Evolutionary conservation across 1,140 invertebrate species (phyloP).

Genomic region (Samia ricini): DNA sequence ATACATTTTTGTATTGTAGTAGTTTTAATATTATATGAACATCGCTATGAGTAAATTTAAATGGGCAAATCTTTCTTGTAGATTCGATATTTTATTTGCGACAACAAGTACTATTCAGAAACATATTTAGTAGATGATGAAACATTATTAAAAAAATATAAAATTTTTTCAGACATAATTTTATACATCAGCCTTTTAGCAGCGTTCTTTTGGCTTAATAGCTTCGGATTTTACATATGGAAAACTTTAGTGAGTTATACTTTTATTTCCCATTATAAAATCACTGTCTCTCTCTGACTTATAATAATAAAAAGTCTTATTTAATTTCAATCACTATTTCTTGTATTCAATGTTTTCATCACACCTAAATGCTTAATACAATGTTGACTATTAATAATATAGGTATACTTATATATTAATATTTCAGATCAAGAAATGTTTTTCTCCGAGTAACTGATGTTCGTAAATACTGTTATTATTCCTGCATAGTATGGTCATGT

Average conservation of each 20-base stretch:
- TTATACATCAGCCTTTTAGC: constrained; percentile 85
- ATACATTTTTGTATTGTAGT: not conserved
- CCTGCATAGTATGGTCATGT: constrained; percentile 86
- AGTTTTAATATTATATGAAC: too few relatives aligned
- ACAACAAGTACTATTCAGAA: not conserved
- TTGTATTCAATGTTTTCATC: too few relatives aligned
- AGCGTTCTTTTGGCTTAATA: constrained; percentile 91
- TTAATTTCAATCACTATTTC: too few relatives aligned
- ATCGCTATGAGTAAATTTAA: too few relatives aligned
- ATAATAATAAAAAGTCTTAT: too few relatives aligned
- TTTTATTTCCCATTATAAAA: too few relatives aligned
- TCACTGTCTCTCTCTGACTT: too few relatives aligned
- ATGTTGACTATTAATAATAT: too few relatives aligned
- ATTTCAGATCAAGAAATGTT: constrained; percentile 86
- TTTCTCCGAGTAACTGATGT: constrained; percentile 90
- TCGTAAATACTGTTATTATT: constrained; percentile 91
- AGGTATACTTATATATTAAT: not conserved
- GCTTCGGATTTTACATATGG: constrained; percentile 91
- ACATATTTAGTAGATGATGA: not conserved
- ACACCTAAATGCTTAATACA: too few relatives aligned
- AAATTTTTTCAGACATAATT: constrained; percentile 82
- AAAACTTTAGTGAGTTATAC: constrained; percentile 84
- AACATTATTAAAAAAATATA: not conserved
- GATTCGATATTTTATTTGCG: not conserved
- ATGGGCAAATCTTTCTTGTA: too few relatives aligned